These are phyloP conservation scores for Willowsia nigromaculata DNA, from an alignment of 2,888 invertebrate species.

Conservation along the genomic window DNA sequence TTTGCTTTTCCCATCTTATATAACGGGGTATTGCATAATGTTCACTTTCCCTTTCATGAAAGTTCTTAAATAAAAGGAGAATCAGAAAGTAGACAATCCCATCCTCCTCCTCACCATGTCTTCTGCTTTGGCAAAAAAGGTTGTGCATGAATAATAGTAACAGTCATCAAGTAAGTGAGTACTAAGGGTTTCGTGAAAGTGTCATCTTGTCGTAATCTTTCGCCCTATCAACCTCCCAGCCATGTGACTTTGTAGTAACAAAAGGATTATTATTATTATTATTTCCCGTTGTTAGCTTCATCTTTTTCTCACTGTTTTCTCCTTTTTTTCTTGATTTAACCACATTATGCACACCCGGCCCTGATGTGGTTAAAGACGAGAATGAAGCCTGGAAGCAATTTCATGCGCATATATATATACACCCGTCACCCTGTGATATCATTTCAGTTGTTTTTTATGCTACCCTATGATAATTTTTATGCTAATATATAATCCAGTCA, in stretches of 20 bases:
- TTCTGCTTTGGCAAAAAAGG: neutral
- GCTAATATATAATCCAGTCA: too few species aligned
- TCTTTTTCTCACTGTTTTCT: slow-evolving; percentile 43
- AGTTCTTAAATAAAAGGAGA: neutral
- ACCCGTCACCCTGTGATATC: neutral
- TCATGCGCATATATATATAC: neutral
- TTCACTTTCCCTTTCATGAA: slow-evolving; percentile 24
- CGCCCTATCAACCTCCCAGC: slow-evolving; percentile 71
- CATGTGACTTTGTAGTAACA: slow-evolving; percentile 47
- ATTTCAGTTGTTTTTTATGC: neutral
- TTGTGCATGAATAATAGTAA: slow-evolving; percentile 22
- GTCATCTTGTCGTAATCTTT: slow-evolving; percentile 74
- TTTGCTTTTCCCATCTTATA: neutral
- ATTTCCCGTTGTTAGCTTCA: slow-evolving; percentile 57
- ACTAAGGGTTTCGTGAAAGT: slow-evolving; percentile 73
- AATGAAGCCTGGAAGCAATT: slow-evolving; percentile 12
- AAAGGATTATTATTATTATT: slow-evolving; percentile 58
- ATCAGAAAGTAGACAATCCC: slow-evolving; percentile 1
- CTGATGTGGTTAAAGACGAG: neutral
- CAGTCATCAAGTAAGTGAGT: slow-evolving; percentile 70
- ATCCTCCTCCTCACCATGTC: neutral
- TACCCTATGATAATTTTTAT: neutral
- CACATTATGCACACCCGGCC: slow-evolving; percentile 58
- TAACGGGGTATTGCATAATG: neutral
- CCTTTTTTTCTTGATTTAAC: slow-evolving; percentile 39